Evolutionary conservation across 2,888 invertebrate species (phyloP), one percentile per base, ranked within the genome.

Genomic region (Oscheius onirici): DNA sequence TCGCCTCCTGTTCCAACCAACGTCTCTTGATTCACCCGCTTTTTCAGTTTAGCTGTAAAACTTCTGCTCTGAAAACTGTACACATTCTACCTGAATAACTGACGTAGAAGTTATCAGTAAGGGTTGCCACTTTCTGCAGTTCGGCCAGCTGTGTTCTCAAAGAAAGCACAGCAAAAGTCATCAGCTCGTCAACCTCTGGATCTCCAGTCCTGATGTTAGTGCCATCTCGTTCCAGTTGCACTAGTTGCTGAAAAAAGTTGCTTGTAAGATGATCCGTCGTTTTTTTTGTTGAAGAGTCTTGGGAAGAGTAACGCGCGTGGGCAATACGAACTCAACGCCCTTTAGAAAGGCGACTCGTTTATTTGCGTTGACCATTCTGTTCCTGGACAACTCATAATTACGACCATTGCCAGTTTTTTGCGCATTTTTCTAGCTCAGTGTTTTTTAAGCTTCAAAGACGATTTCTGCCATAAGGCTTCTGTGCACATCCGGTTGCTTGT

Each of bases 11-110:
- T 55, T 6, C 78, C 78, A 15, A 78, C 71, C 0, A 78, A 61
- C 0, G 78, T 72, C 70, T 78, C 78, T 15, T 78, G 78, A 24
- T 72, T 75, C 3, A 78, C 76, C 43, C 73, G 68, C 46, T 66
- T 52, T 34, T 72, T 66, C 26, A 78, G 54, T 8, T 69, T 66
- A 40, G 69, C 78, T 78, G 69, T n/a, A 75, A 73, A 54, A 22
- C 13, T 15, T 49, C n/a, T 13, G 26, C 1, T 13, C 8, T 26
- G 3, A 2, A 63, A 49, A 44, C 17, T 2, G 3, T 34, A 34
- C 34, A 34, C 3, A n/a, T 10, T 15, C 28, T 68, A 68, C 68
- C 17, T 26, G 46, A 43, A 69, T 78, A 78, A 13, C 69, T 78
- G 34, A 52, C 22, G 15, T 73, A 72, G 55, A 76, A 78, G 43